phyloP scores from a whole-genome alignment of 2,888 invertebrate species.

The Drosophila ezoana region DNA sequence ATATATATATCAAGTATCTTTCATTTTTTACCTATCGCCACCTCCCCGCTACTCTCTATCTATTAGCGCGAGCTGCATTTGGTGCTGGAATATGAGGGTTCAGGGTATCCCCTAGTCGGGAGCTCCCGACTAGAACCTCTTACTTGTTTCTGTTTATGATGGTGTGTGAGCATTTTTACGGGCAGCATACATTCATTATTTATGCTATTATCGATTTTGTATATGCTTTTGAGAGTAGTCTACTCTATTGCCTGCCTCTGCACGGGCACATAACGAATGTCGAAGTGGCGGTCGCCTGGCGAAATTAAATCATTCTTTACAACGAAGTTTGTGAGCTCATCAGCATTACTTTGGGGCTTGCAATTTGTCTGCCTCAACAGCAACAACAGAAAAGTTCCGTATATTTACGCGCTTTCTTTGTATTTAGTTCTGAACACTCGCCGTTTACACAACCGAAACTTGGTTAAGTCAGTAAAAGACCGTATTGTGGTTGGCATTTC shows the following conservation, averaged over 20 bases:
- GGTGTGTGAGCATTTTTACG: slow-evolving; percentile 26
- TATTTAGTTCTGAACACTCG: slow-evolving; percentile 49
- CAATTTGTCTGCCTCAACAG: slow-evolving; percentile 61
- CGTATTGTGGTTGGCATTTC: slow-evolving; percentile 65
- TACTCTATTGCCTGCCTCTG: slow-evolving; percentile 17
- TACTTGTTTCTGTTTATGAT: slow-evolving; percentile 17
- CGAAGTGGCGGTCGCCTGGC: slow-evolving; percentile 19
- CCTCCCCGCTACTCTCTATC: no score
- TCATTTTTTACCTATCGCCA: no score
- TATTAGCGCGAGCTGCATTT: no score
- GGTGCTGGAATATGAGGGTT: no score
- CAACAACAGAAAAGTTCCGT: slow-evolving; percentile 36
- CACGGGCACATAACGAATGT: slow-evolving; percentile 19
- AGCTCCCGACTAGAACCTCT: no score
- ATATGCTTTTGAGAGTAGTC: slow-evolving; percentile 50
- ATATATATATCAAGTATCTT: no score
- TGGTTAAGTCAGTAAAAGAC: slow-evolving; percentile 44
- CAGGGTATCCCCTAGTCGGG: no score
- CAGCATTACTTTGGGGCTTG: slow-evolving; percentile 72
- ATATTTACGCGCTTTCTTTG: slow-evolving; percentile 37
- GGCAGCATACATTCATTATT: slow-evolving; percentile 69
- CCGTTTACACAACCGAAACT: slow-evolving; percentile 61
- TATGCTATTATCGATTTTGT: slow-evolving; percentile 78
- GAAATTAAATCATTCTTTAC: slow-evolving; percentile 77
- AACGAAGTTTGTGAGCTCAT: slow-evolving; percentile 68